Evolutionary conservation across 2,113 vertebrate species (phyloP), one percentile per base, ranked within the genome.

Genomic region (Tragelaphus scriptus): DNA sequence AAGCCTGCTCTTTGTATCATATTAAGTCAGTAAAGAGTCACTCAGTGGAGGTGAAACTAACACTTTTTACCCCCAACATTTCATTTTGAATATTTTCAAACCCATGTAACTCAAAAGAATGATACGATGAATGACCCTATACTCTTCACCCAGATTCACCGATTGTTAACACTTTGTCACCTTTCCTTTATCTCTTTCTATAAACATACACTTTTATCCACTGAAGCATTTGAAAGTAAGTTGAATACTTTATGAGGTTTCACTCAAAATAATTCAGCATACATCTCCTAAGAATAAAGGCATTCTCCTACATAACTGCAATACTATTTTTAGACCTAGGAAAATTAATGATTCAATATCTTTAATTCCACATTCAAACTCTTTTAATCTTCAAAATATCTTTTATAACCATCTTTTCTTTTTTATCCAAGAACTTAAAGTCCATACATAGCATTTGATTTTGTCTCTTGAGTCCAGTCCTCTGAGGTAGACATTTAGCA

Each of bases 181-280:
- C 25, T 96, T 94, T 81, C 49, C n/a, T 63, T 92, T 90, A 49
- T 90, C 85, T 94, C 63, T 92, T 87, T 90, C 47, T 94, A 47
- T 92, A 87, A 95, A 58, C n/a, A 75, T 4, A 47, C 12, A 68
- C 85, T 68, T 91, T 89, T 84, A 86, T 93, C 61, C 44, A 79
- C 6, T 77, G 82, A 94, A 80, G 23, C 51, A 58, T 95, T 89
- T 95, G 77, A 90, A 97, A 94, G 80, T 82, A 90, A 93, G n/a
- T 82, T 97, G 82, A 96, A 65, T 93, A 95, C 58, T 65, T 95
- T 53, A 82, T 68, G 63, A 82, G 5, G 81, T 25, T 80, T 94
- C 85, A 92, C n/a, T 95, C 85, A 79, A 88, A 97, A 95, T 97
- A 96, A 90, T 95, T 77, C 28, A 79, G 56, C 55, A 53, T 32